These are phyloP conservation scores for Andrena haemorrhoa DNA, from an alignment of 2,888 invertebrate genomes.

Conservation along the genomic window DNA sequence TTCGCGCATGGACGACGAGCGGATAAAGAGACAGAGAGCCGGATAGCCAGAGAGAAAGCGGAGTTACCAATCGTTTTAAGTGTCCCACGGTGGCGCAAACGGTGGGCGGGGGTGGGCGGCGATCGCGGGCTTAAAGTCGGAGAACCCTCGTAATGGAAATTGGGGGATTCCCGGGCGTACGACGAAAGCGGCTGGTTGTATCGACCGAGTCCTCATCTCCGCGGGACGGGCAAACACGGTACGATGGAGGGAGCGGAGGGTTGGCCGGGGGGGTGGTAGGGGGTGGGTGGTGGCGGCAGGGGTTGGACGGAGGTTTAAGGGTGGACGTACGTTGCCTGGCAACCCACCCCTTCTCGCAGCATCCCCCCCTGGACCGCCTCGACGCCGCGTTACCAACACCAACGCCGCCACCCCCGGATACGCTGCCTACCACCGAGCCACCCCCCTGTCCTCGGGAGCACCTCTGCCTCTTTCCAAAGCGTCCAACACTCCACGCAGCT, in stretches of 20 bases:
- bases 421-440: constrained; percentile 1
- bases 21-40: not conserved
- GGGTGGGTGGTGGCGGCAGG: constrained; percentile 54
- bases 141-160: constrained; percentile 78
- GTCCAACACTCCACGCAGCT: constrained; percentile 59
- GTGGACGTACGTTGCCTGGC: constrained; percentile 84
- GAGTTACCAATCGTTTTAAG: constrained; percentile 63
- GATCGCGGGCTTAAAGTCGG: constrained; percentile 72
- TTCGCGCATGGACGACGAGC: not conserved
- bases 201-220: constrained; percentile 76
- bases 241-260: constrained; percentile 60
- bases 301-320: constrained; percentile 77
- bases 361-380: constrained; percentile 72
- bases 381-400: constrained; percentile 56
- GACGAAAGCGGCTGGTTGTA: constrained; percentile 77
- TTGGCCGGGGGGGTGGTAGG: constrained; percentile 40
- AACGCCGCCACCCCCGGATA: constrained; percentile 8
- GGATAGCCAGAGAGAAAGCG: not conserved
- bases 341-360: constrained; percentile 79
- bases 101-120: not conserved
- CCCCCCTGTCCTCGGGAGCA: constrained; percentile 3
- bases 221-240: constrained; percentile 54
- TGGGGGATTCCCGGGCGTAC: constrained; percentile 82
- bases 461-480: constrained; percentile 17
- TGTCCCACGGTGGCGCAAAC: constrained; percentile 47